Conservation (phyloP, 2,797 vertebrate genomes). For the Manis pentadactyla region DNA sequence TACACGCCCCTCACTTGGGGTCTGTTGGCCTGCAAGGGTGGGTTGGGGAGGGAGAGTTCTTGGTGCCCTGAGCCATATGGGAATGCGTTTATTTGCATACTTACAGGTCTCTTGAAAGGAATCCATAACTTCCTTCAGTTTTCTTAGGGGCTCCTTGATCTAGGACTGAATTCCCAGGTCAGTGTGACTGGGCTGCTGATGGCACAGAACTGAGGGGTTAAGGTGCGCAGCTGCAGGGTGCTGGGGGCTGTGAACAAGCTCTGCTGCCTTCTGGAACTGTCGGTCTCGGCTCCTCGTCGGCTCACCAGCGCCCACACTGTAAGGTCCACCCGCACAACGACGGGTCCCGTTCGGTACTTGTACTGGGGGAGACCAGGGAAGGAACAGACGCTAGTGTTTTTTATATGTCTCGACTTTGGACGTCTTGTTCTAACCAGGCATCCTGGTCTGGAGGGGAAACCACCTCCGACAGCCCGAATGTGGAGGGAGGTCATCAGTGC, state of each 20-base stretch:
- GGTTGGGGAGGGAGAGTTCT: background rate
- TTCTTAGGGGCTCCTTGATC: conserved; percentile 10
- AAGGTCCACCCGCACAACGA: fast-evolving
- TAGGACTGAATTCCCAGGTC: background rate
- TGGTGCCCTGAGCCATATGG: background rate
- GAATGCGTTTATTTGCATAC: background rate
- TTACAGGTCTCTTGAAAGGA: background rate
- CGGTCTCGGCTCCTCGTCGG: background rate
- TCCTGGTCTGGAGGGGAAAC: background rate
- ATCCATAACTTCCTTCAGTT: background rate
- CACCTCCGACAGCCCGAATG: background rate
- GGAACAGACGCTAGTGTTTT: background rate
- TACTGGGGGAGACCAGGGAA: background rate
- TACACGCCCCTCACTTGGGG: background rate
- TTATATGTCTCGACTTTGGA: background rate
- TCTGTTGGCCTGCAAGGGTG: background rate
- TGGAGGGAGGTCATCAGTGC: background rate
- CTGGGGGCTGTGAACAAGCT: background rate
- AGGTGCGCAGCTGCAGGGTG: background rate
- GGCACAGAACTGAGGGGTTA: background rate
- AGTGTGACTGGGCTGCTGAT: background rate
- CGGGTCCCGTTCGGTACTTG: background rate
- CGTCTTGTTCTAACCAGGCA: background rate
- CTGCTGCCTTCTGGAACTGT: background rate
- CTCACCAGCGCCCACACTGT: background rate